Base-by-base conservation (phyloP, 2,113 vertebrate species). In the Prionailurus bengalensis region DNA sequence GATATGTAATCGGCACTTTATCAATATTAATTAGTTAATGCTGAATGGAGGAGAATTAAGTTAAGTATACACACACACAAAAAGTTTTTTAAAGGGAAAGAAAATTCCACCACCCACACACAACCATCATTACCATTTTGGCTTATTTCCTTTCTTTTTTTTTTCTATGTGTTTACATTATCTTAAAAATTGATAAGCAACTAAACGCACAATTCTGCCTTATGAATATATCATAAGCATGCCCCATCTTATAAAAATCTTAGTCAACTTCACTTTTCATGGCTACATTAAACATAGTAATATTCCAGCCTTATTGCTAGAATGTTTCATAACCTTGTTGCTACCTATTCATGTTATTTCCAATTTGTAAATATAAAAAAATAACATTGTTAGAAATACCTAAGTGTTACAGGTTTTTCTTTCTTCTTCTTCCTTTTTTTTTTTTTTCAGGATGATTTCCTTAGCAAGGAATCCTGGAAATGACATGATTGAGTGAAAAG, bases 11-110 rank as follows among this genome's bases (percentile, higher is more conserved):
- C 33, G 78, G 48, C 85, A 89, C 17, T 70, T 93, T 78, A 89
- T 96, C 76, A 94, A 86, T 78, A 91, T 12, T 80, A 61, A 95
- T 71, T 91, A 63, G 80, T 76, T 90, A 90, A 88, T 93, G 84
- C 36, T 89, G 39, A 82, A 65, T 5, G 89, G 39, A 81, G 19
- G 17, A 90, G 48, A 96, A 80, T 95, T 91, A 92, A 95, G 70
- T 48, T 48, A 94, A 91, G 14, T 21, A 85, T 27, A 73, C 29
- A 92, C 58, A 61, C 58, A 58, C 16, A 19, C 5, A 3, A 36
- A 6, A 76, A 51, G 79, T 10, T 73, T 31, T 31, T 74, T n/a
- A 7, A 39, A 61, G 5, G 71, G 15, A 33, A 89, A 63, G 63
- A 71, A 91, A 88, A 93, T 36, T 61, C 11, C 15, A 78, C 36